phyloP scores from a whole-genome alignment of 2,888 invertebrate genomes.

The Quadroppia sp. region DNA sequence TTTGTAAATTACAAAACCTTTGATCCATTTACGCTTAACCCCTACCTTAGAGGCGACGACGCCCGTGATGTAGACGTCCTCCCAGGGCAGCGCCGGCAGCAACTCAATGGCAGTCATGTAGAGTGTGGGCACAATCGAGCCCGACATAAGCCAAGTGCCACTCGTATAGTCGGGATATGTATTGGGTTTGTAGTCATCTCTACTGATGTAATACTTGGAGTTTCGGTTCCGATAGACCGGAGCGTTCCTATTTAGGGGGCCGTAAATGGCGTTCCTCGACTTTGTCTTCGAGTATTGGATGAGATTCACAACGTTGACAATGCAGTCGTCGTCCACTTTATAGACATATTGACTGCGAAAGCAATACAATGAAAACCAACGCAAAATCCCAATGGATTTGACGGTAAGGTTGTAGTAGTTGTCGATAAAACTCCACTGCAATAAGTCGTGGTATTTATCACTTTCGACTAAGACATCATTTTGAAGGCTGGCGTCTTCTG shows the following conservation, averaged over 20 bases:
- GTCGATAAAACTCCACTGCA: slow-evolving; percentile 35
- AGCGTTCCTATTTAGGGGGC: slow-evolving; percentile 17
- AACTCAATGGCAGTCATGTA: slow-evolving; percentile 27
- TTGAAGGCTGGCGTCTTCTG: background rate
- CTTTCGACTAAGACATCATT: background rate
- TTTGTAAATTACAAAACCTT: background rate
- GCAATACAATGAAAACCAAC: slow-evolving; percentile 34
- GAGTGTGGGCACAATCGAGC: background rate
- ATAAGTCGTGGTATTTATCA: slow-evolving; percentile 11
- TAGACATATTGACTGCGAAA: background rate
- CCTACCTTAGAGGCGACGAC: background rate
- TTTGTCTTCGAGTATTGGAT: background rate
- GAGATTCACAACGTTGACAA: slow-evolving; percentile 31
- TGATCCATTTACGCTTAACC: background rate
- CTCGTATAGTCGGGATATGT: slow-evolving; percentile 36
- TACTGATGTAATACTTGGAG: slow-evolving; percentile 36
- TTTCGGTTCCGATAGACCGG: background rate
- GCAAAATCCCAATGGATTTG: slow-evolving; percentile 36
- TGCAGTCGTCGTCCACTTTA: slow-evolving; percentile 39
- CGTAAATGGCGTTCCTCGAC: slow-evolving; percentile 23
- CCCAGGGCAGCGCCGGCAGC: slow-evolving; percentile 38
- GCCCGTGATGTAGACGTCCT: slow-evolving; percentile 10
- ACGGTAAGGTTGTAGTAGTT: slow-evolving; percentile 38
- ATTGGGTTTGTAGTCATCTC: background rate
- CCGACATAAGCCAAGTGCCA: slow-evolving; percentile 34